phyloP scores from a whole-genome alignment of 1,140 invertebrate genomes.

The Eciton burchellii region DNA sequence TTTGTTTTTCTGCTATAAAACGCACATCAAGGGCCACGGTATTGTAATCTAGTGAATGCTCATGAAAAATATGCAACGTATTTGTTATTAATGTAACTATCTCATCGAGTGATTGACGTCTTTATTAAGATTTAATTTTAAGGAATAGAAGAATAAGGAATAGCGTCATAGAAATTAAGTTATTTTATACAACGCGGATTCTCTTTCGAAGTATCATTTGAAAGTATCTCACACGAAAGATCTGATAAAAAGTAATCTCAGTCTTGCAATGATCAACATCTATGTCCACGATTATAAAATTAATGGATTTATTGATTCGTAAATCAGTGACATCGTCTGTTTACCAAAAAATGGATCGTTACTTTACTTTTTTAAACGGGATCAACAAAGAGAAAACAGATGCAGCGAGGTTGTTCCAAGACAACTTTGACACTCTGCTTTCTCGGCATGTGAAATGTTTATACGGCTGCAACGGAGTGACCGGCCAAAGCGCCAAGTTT shows the following conservation, averaged over 20 bases:
- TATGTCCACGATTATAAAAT: background rate
- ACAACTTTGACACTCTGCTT: conserved; percentile 59
- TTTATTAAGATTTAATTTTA: background rate
- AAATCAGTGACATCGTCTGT: background rate
- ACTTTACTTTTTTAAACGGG: background rate
- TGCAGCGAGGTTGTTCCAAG: conserved; percentile 28
- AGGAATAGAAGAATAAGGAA: background rate
- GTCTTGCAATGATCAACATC: background rate
- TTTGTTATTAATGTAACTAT: background rate
- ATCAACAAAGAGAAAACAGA: background rate
- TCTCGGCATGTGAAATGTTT: conserved; percentile 49
- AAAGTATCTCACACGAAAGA: background rate
- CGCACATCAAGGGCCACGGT: conserved; percentile 1
- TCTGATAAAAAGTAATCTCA: background rate
- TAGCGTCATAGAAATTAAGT: background rate
- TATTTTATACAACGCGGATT: background rate
- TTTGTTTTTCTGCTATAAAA: conserved; percentile 27
- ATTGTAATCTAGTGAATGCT: conserved; percentile 21
- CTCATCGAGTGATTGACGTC: background rate
- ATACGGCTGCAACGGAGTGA: conserved; percentile 38
- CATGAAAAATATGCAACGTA: background rate
- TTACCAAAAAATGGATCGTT: background rate
- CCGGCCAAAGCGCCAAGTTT: conserved; percentile 65
- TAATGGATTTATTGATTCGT: background rate
- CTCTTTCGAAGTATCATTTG: background rate